Evolutionary conservation across 2,888 invertebrate species (phyloP).

Genomic region (Pristionchus arcanus): DNA sequence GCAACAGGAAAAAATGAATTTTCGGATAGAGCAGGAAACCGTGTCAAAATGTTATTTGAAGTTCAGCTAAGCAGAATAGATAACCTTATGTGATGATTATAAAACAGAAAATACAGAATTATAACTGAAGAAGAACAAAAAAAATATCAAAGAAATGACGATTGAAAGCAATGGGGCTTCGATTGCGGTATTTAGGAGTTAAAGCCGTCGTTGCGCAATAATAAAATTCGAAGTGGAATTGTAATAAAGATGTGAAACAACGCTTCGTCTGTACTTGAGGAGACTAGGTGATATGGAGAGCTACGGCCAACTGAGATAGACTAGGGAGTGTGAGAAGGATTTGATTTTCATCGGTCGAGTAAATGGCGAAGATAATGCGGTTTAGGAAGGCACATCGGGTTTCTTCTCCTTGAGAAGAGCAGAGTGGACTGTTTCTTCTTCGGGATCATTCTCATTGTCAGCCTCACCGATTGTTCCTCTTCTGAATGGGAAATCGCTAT

Average conservation of each 20-base stretch:
- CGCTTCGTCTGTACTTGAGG: neutral
- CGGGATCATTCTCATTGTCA: slow-evolving; percentile 44
- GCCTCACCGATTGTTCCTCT: slow-evolving; percentile 50
- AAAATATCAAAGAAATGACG: neutral
- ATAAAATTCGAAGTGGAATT: neutral
- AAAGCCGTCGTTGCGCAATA: neutral
- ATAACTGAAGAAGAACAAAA: neutral
- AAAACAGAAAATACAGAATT: neutral
- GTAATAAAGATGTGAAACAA: neutral
- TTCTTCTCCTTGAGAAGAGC: slow-evolving; percentile 44
- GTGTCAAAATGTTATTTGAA: neutral
- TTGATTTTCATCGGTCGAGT: neutral
- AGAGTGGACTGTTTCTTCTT: slow-evolving; percentile 47
- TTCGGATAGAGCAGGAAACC: neutral
- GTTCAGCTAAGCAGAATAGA: neutral
- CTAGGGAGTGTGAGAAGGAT: neutral
- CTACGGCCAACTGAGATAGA: neutral
- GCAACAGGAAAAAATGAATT: neutral
- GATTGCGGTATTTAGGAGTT: neutral
- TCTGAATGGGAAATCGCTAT: slow-evolving; percentile 18
- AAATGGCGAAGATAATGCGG: neutral
- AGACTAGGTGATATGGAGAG: slow-evolving; percentile 1
- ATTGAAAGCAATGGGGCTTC: slow-evolving; percentile 14
- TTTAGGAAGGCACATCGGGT: neutral
- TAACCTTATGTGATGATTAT: neutral